These are phyloP conservation scores for Arctocebus calabarensis DNA, from an alignment of 2,797 vertebrate genomes.

Conservation along the genomic window DNA sequence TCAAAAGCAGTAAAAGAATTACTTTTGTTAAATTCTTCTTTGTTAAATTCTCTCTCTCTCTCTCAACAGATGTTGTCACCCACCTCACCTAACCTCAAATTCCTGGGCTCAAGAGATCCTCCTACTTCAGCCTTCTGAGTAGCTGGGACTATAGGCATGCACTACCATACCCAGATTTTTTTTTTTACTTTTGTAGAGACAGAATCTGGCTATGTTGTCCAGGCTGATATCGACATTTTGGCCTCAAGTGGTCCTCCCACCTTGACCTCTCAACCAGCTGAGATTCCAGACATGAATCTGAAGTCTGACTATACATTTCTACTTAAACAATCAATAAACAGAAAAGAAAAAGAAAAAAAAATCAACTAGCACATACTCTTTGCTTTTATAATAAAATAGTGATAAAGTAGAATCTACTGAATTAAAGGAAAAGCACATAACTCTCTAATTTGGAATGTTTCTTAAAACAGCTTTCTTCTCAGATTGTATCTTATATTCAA, in stretches of 20 bases:
- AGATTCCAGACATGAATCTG: no score
- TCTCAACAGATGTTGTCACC: not conserved
- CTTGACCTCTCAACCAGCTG: no score
- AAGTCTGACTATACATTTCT: not conserved
- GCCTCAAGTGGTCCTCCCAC: not conserved
- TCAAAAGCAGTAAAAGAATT: not conserved
- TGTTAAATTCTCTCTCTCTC: not conserved
- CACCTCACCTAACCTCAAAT: not conserved
- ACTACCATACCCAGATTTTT: not conserved
- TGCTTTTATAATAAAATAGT: not conserved
- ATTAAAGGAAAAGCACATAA: not conserved
- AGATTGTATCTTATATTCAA: not conserved
- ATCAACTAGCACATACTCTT: not conserved
- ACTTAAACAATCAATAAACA: not conserved
- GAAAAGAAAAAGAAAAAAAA: constrained; percentile 20
- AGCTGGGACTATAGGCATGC: not conserved
- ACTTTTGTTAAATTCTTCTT: not conserved
- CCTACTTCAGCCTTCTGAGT: not conserved
- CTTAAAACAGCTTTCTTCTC: not conserved
- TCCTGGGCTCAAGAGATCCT: not conserved
- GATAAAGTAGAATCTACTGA: not conserved
- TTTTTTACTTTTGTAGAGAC: not conserved
- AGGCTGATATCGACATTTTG: not conserved
- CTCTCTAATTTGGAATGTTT: not conserved
- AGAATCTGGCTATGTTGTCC: not conserved